Percentiles rank a stretch among this genome's conserved stretches.
These are phyloP conservation scores for Troides oblongomaculatus DNA, from an alignment of 2,888 invertebrate species.

Conservation along the genomic window DNA sequence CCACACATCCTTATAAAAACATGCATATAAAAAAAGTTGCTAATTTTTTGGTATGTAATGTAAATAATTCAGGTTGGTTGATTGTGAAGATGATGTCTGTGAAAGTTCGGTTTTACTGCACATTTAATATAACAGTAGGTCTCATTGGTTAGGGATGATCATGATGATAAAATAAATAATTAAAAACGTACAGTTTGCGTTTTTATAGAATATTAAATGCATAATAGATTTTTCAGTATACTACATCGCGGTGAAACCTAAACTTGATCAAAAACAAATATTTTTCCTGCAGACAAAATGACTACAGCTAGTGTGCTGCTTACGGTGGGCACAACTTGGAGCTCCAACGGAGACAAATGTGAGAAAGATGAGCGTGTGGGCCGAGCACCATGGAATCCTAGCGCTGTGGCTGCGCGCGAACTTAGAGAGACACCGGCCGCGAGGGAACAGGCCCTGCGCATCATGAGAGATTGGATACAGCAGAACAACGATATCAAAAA, in stretches of 20 bases:
- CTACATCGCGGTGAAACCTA: no score
- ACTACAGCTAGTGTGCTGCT: constrained; percentile 67
- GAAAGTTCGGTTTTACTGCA: no score
- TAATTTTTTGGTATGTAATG: no score
- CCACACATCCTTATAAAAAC: neutral
- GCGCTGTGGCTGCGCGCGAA: constrained; percentile 82
- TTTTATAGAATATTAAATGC: no score
- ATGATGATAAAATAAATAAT: no score
- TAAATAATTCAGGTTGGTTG: neutral
- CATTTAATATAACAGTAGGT: no score
- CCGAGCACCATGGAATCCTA: constrained; percentile 47
- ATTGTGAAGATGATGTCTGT: neutral
- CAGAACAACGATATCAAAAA: constrained; percentile 85
- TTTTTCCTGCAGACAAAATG: constrained; percentile 45
- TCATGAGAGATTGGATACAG: constrained; percentile 85
- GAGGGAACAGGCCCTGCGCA: constrained; percentile 81
- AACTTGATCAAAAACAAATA: neutral
- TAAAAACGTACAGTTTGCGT: no score
- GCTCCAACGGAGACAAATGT: constrained; percentile 52
- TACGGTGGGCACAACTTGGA: constrained; percentile 65
- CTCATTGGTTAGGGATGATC: no score
- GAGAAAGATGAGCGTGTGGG: constrained; percentile 55
- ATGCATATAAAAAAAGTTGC: neutral
- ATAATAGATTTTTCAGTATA: no score
- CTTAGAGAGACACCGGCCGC: constrained; percentile 84